A percentile compares a stretch with the other conserved stretches of the same genome.
phyloP scores from a whole-genome alignment of 2,113 vertebrate species.

The Aptenodytes forsteri region DNA sequence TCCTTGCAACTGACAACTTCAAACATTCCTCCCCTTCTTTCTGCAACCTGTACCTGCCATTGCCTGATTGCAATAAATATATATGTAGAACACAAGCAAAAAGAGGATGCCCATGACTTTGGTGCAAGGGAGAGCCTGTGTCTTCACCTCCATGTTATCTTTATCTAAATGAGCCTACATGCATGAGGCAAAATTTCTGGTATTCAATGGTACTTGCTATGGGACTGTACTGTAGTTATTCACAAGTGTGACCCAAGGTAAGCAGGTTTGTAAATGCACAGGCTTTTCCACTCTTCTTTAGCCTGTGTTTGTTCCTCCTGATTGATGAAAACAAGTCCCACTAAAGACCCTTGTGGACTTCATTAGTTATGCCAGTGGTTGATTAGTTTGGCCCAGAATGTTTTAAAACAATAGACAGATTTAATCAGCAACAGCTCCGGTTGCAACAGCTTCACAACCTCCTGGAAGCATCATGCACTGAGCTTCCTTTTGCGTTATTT shows the following conservation, averaged over 20 bases:
- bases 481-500: background rate
- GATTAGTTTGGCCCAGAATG: background rate
- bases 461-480: background rate
- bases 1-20: background rate
- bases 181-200: background rate
- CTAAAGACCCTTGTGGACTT: background rate
- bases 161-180: background rate
- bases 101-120: background rate
- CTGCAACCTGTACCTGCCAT: background rate
- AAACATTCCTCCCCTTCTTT: background rate
- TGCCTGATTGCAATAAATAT: background rate
- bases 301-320: background rate
- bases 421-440: slow-evolving; percentile 16
- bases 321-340: background rate
- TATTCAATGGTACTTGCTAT: background rate
- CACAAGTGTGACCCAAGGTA: background rate
- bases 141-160: background rate
- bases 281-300: background rate
- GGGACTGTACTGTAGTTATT: background rate
- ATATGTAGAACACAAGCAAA: background rate
- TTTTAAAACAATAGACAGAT: background rate
- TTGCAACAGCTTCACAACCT: background rate
- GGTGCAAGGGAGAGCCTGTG: background rate
- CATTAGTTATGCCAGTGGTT: background rate
- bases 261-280: background rate